These are phyloP conservation scores for Leucophenga montana DNA, from an alignment of 2,888 invertebrate species.

Conservation along the genomic window DNA sequence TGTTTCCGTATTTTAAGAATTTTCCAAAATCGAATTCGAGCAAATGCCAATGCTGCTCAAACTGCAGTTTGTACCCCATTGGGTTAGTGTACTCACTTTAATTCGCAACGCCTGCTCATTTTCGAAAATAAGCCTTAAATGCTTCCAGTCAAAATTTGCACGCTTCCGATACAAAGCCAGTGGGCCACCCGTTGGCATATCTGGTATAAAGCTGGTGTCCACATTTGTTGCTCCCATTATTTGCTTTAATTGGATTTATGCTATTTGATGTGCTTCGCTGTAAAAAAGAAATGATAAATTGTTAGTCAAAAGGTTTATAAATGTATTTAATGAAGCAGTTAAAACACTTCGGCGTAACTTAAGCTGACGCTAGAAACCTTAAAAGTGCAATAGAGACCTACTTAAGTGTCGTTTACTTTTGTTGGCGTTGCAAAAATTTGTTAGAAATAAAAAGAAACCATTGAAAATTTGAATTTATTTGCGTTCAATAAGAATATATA, in stretches of 20 bases:
- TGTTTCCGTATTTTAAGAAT: no score
- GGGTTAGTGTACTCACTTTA: slow-evolving; percentile 77
- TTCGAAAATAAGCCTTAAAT: slow-evolving; percentile 85
- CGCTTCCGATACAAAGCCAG: slow-evolving; percentile 84
- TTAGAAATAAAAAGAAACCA: no score
- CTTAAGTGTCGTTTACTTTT: no score
- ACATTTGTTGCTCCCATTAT: slow-evolving; percentile 58
- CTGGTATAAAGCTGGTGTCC: slow-evolving; percentile 79
- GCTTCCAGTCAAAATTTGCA: slow-evolving; percentile 91
- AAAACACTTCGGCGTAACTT: not conserved
- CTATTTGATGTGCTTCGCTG: not conserved
- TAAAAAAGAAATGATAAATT: slow-evolving; percentile 2
- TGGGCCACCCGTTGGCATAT: slow-evolving; percentile 78
- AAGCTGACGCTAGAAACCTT: no score
- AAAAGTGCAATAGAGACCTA: no score
- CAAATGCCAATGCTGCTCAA: slow-evolving; percentile 16
- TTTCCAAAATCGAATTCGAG: slow-evolving; percentile 21
- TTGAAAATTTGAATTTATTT: no score
- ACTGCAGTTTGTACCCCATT: not conserved
- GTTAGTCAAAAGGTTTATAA: not conserved
- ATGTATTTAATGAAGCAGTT: not conserved
- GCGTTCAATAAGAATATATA: no score
- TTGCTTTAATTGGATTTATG: not conserved
- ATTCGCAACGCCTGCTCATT: slow-evolving; percentile 83
- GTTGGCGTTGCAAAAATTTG: no score